These are phyloP conservation scores for Champsocephalus esox DNA, from an alignment of 2,797 vertebrate species.

Conservation along the genomic window DNA sequence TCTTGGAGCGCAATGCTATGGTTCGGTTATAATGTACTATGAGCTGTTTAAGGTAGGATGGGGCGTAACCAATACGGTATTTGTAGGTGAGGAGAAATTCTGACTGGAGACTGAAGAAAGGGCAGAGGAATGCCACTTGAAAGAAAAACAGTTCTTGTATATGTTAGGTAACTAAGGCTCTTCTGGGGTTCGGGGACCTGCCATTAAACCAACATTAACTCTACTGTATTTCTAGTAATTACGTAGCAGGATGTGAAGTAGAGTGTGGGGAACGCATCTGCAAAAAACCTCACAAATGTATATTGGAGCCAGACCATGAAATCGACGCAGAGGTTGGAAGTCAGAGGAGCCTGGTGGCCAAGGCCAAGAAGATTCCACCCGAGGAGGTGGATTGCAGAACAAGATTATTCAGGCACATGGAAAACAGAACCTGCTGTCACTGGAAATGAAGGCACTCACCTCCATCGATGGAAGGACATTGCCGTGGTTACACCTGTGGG, in stretches of 20 bases:
- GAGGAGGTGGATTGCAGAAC: constrained; percentile 34
- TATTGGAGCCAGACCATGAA: constrained; percentile 1
- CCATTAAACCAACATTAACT: background rate
- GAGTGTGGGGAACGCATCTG: background rate
- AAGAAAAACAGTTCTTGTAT: no score
- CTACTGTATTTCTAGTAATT: background rate
- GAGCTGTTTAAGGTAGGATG: no score
- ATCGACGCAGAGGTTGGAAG: constrained; percentile 12
- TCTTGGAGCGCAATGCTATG: no score
- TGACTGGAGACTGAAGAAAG: background rate
- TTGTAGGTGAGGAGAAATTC: no score
- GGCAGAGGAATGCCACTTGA: background rate
- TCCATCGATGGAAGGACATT: constrained; percentile 32
- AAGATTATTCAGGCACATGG: constrained; percentile 25
- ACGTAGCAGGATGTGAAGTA: background rate
- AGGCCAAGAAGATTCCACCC: constrained; percentile 41
- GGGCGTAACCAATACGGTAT: no score
- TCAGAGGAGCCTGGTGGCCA: constrained; percentile 8
- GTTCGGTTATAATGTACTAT: no score
- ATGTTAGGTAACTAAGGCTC: no score
- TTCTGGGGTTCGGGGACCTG: background rate
- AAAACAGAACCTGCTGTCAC: constrained; percentile 48
- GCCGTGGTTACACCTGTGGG: constrained; percentile 37
- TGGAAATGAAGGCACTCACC: constrained; percentile 61
- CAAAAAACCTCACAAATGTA: constrained; percentile 9